Conservation (phyloP, 2,888 invertebrate species). For the Junonia oenone region DNA sequence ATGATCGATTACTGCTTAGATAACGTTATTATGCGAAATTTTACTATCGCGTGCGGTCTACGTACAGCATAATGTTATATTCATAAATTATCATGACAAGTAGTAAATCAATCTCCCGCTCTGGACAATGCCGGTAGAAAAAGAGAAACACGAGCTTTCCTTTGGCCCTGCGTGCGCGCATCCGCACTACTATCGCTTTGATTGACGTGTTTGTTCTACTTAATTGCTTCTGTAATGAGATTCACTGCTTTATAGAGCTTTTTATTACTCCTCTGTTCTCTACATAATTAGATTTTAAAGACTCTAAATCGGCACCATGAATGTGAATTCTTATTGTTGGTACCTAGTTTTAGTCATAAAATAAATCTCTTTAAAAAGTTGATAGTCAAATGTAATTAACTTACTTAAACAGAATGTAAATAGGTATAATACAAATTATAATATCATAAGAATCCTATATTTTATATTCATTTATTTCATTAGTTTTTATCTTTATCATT, state of each 20-base stretch:
- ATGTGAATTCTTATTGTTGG: neutral
- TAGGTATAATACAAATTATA: neutral
- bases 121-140: slow-evolving; percentile 45
- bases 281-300: slow-evolving; percentile 18
- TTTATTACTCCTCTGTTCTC: slow-evolving; percentile 31
- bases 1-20: slow-evolving; percentile 29
- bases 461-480: neutral
- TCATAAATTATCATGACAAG: slow-evolving; percentile 32
- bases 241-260: slow-evolving; percentile 36
- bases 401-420: neutral
- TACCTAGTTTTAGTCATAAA: neutral
- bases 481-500: neutral
- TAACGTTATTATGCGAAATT: slow-evolving; percentile 50
- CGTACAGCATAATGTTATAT: slow-evolving; percentile 25
- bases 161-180: slow-evolving; percentile 27
- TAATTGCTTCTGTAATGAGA: slow-evolving; percentile 43
- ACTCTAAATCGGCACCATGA: slow-evolving; percentile 7
- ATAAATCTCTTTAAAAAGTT: neutral
- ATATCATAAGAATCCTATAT: neutral
- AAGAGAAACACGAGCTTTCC: slow-evolving; percentile 46
- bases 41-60: slow-evolving; percentile 33
- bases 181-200: slow-evolving; percentile 38
- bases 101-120: slow-evolving; percentile 32
- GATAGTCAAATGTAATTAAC: neutral
- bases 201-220: slow-evolving; percentile 48